These are phyloP conservation scores for Loxodonta africana DNA, from an alignment of 2,113 vertebrate genomes.

Conservation along the genomic window DNA sequence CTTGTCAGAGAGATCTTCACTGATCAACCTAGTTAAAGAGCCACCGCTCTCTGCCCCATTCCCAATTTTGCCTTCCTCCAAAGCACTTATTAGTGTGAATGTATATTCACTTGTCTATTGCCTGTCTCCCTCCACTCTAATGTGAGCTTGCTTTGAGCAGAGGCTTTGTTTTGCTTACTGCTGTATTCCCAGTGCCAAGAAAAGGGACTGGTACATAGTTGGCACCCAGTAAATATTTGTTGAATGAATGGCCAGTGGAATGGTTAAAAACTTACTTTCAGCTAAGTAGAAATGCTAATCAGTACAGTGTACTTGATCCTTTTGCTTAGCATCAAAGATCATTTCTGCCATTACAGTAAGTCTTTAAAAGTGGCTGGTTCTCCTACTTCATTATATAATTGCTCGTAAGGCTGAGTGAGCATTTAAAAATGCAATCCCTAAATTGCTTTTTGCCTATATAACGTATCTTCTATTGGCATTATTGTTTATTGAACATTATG, in stretches of 20 bases:
- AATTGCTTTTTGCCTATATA: not conserved
- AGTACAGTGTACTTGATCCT: not conserved
- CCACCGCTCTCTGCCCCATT: not conserved
- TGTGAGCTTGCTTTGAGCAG: not conserved
- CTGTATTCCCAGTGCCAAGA: not conserved
- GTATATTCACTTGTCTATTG: not conserved
- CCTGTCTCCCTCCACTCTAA: not conserved
- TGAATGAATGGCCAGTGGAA: not conserved
- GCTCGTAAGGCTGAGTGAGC: conserved; percentile 37
- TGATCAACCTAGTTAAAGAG: not conserved
- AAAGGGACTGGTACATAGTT: not conserved
- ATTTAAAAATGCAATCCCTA: conserved; percentile 25
- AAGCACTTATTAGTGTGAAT: not conserved
- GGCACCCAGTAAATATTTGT: not conserved
- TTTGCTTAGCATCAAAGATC: conserved; percentile 5
- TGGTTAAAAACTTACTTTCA: conserved; percentile 7
- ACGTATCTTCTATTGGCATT: not conserved
- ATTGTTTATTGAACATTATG: not conserved
- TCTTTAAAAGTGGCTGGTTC: conserved; percentile 47
- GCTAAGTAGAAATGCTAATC: conserved; percentile 7
- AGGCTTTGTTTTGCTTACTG: not conserved
- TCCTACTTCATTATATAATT: conserved; percentile 48
- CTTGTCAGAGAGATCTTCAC: not conserved
- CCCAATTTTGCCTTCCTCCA: not conserved
- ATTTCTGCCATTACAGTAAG: not conserved